Base-by-base conservation (phyloP, 2,797 vertebrate genomes). In the Harpagifer antarcticus region DNA sequence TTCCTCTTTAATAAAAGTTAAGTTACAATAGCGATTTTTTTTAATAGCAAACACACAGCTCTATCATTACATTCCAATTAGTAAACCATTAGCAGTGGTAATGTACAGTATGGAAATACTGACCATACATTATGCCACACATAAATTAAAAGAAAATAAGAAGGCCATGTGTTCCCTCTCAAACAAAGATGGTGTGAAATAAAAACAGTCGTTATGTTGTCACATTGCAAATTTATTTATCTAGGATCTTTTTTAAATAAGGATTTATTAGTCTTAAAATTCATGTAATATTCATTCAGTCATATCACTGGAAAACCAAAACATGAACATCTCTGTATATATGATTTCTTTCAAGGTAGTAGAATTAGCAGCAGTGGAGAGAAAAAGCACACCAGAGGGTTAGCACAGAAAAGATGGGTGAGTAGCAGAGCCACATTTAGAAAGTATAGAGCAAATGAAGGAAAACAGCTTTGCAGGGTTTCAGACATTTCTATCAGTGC, bases 181-280 rank as follows among this genome's bases (percentile, higher is more conserved):
- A 60, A 80, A 88, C 73, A 52, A 47, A 54, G 53, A 60, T 20
- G 63, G 33, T 71, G 50, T 72, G 50, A 88, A 78, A 89, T 77
- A 77, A 85, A 89, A 90, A 89, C 61, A 74, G 31, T 43, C 68
- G 57, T 87, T 78, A 81, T 27, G 23, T 27, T 81, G 90, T 85
- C 87, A 72, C 79, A 90, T 91, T 84, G 87, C 76, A 90, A 27
- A 86, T 94, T 95, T 93, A 93, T 94, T 93, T 68, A 91, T 85
- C 84, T 92, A 90, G 72, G 78, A 47, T 88, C 94, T 27, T 94
- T 27, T 37, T 95, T 95, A 96, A 95, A 95, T 95, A 94, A 89
- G 91, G 93, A 90, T 91, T 92, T 83, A 81, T 89, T 63, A 89
- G 86, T 89, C 75, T 93, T 94, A 93, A 94, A 95, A 93, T 90